Conservation (phyloP, 37 sponge, comb jelly and placozoan genomes). For the Cliona cf. orientalis region DNA sequence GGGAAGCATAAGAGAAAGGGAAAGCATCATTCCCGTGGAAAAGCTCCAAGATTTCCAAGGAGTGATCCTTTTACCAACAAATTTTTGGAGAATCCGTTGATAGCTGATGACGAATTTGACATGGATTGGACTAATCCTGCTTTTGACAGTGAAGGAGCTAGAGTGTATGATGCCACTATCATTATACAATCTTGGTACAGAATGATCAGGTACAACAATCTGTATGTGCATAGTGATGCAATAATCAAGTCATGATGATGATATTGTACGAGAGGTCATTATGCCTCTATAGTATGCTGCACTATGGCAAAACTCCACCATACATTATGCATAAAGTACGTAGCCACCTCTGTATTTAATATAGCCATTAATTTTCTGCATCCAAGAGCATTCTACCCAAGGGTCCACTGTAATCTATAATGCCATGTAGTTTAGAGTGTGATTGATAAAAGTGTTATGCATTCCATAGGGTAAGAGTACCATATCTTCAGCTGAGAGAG, state of each 20-base stretch:
- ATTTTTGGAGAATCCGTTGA: conserved; percentile 58
- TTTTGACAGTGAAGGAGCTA: conserved; percentile 62
- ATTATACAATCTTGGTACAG: conserved; percentile 77
- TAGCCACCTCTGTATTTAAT: background rate
- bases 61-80: conserved; percentile 46
- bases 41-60: conserved; percentile 13
- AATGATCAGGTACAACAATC: conserved; percentile 68
- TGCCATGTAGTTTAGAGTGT: no score
- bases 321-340: no score
- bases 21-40: conserved; percentile 3
- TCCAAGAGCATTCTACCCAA: no score
- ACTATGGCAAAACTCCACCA: no score
- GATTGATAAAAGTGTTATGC: background rate
- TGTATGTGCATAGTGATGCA: background rate
- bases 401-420: no score
- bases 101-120: conserved; percentile 39
- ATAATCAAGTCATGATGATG: background rate
- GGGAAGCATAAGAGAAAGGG: conserved; percentile 1
- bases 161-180: conserved; percentile 56
- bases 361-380: background rate
- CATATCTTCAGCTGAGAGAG: conserved; percentile 53
- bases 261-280: background rate
- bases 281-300: no score
- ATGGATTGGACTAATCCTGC: conserved; percentile 66
- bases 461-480: conserved; percentile 50